Conservation (phyloP, 2,888 invertebrate genomes). For the Pecten maximus region DNA sequence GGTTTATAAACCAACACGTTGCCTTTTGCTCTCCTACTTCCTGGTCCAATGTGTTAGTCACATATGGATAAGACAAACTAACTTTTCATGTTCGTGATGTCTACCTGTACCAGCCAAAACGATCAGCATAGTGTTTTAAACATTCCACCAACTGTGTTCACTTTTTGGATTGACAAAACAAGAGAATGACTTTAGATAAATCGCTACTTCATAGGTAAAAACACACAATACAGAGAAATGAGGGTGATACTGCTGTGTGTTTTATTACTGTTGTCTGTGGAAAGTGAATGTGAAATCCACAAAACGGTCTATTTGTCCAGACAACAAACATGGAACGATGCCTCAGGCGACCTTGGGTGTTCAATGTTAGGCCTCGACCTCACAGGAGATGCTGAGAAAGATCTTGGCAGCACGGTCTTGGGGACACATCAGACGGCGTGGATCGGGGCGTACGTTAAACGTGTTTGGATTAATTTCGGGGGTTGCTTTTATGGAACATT, state of each 20-base stretch:
- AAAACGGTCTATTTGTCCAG: neutral
- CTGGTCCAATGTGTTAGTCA: too few relatives aligned
- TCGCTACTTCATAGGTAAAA: too few relatives aligned
- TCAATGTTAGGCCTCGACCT: neutral
- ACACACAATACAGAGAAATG: neutral
- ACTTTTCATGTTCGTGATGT: too few relatives aligned
- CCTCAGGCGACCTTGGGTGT: neutral
- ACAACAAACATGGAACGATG: neutral
- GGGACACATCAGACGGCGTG: neutral
- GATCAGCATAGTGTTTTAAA: too few relatives aligned
- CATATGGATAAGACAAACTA: too few relatives aligned
- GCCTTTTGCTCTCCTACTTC: too few relatives aligned
- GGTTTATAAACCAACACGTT: too few relatives aligned
- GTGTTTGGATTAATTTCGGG: constrained; percentile 5
- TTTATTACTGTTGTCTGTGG: neutral
- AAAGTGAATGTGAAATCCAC: neutral
- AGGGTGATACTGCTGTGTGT: neutral
- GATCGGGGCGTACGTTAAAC: neutral
- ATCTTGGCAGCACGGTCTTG: neutral
- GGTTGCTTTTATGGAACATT: neutral
- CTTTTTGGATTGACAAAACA: too few relatives aligned
- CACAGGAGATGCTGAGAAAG: neutral
- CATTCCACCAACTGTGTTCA: too few relatives aligned
- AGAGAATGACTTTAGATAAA: too few relatives aligned
- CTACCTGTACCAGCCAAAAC: too few relatives aligned